phyloP scores from a whole-genome alignment of 2,797 vertebrate genomes.

The Aulostomus chinensis region DNA sequence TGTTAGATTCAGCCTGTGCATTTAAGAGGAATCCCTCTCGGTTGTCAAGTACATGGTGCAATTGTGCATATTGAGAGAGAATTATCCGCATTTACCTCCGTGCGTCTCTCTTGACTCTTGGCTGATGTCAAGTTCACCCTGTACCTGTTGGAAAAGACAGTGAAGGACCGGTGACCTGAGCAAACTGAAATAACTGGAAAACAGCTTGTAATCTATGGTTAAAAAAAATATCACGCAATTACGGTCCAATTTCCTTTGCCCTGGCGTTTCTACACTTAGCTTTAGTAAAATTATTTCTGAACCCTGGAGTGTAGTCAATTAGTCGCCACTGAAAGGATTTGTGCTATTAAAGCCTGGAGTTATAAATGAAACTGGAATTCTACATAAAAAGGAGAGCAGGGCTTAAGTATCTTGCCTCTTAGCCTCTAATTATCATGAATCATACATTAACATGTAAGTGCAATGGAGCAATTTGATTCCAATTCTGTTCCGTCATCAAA shows the following conservation, averaged over 20 bases:
- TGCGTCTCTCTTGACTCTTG: slow-evolving; percentile 82
- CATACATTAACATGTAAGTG: slow-evolving; percentile 37
- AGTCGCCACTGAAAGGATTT: slow-evolving; percentile 15
- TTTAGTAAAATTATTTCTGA: slow-evolving; percentile 25
- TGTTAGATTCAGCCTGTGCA: too few relatives aligned
- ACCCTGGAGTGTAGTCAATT: slow-evolving; percentile 37
- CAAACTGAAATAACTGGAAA: slow-evolving; percentile 12
- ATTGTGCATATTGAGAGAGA: not conserved
- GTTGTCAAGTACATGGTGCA: not conserved
- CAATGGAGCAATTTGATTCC: slow-evolving; percentile 34
- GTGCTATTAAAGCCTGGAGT: slow-evolving; percentile 27
- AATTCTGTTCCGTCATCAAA: slow-evolving; percentile 35
- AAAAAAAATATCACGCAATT: slow-evolving; percentile 18
- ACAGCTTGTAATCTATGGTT: slow-evolving; percentile 4
- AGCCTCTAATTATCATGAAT: slow-evolving; percentile 50
- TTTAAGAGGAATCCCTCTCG: not conserved
- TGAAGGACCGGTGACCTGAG: slow-evolving; percentile 6
- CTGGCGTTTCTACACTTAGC: slow-evolving; percentile 13
- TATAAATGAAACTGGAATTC: slow-evolving; percentile 28
- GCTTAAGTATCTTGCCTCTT: slow-evolving; percentile 21
- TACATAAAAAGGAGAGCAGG: slow-evolving; percentile 5
- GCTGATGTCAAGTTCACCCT: slow-evolving; percentile 87
- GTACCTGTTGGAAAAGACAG: slow-evolving; percentile 79
- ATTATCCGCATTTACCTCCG: slow-evolving; percentile 78
- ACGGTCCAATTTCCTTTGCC: slow-evolving; percentile 15